Evolutionary conservation across 1,140 invertebrate genomes (phyloP), one percentile per base, ranked within the genome.

Genomic region (Globodera rostochiensis): DNA sequence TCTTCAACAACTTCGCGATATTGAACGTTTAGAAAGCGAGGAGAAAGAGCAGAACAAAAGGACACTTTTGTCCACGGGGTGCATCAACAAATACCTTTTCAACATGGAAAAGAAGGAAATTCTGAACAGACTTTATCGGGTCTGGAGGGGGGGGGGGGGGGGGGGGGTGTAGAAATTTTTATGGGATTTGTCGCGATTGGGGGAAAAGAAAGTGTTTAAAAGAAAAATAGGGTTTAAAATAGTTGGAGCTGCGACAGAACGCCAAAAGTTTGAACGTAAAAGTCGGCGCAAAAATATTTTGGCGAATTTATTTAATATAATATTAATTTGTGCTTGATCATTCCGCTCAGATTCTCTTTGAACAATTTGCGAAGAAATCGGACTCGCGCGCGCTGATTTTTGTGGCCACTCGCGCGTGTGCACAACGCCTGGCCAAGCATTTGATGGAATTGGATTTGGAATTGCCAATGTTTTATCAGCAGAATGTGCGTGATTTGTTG

Each of bases 341-440:
- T 15, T 53, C 8, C 21, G 4, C n/a, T 46, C 64, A 71, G n/a
- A 83, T 84, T 50, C 75, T 86, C 25, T 25, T 46, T 13, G 69
- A 78, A 11, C 81, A 86, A 60, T 86, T 85, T 50, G 53, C 25
- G 5, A 67, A 79, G 19, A 78, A 86, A 6, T 80, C 78, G 21
- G 81, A 87, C 21, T 83, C 85, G 2, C 71, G 86, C 1, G 78
- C 82, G 7, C 50, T 86, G 21, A 86, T 86, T 76, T 86, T 86
- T 67, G 86, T 86, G 6, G 73, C 85, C 21, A 84, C 76, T 15
- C 76, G 85, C 46, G 74, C 50, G 11, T 67, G 36, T 1, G 73
- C 85, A 25, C 25, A 80, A 13, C 70, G 64, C 13, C 60, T 86
- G 25, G 60, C 75, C n/a, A 67, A 87, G 15, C 78, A 84, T 79